Percentiles rank a stretch among this genome's conserved stretches.
Conservation (phyloP, 2,888 invertebrate genomes). For the Hydropsyche betteni region DNA sequence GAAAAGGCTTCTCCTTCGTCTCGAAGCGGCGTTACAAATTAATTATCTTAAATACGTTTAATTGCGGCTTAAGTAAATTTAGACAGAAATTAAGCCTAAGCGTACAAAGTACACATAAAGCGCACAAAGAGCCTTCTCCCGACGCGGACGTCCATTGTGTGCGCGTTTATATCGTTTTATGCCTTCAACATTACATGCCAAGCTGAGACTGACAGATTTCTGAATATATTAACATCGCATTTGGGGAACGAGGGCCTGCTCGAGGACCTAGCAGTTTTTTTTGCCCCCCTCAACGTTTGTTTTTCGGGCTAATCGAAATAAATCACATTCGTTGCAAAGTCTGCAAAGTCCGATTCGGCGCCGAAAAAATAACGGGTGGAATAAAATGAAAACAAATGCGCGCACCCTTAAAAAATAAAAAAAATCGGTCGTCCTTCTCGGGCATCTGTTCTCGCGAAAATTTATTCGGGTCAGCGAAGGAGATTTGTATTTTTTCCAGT, state of each 20-base stretch:
- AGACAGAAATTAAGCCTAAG: not conserved
- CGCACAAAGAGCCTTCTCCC: not conserved
- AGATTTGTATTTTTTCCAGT: constrained; percentile 37
- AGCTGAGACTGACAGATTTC: constrained; percentile 29
- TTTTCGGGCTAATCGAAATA: constrained; percentile 12
- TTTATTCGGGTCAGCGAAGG: constrained; percentile 38
- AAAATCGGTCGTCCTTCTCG: not conserved
- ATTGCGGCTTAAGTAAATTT: not conserved
- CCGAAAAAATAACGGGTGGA: constrained; percentile 3
- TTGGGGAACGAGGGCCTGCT: constrained; percentile 7
- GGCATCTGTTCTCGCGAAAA: constrained; percentile 34
- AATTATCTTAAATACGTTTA: constrained; percentile 9
- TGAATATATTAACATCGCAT: constrained; percentile 28
- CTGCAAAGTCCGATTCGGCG: not conserved
- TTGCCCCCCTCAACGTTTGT: not conserved
- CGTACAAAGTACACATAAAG: constrained; percentile 4
- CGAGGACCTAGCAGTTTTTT: not conserved
- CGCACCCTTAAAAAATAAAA: not conserved
- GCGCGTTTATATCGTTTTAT: constrained; percentile 9
- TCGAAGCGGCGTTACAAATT: not conserved
- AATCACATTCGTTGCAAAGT: constrained; percentile 11
- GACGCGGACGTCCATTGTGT: too few species aligned
- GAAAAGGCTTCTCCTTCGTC: too few species aligned
- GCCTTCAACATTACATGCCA: constrained; percentile 25
- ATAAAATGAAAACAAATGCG: constrained; percentile 24